These are phyloP conservation scores for Dolichopus griseipennis DNA, from an alignment of 2,888 invertebrate genomes.

Conservation along the genomic window DNA sequence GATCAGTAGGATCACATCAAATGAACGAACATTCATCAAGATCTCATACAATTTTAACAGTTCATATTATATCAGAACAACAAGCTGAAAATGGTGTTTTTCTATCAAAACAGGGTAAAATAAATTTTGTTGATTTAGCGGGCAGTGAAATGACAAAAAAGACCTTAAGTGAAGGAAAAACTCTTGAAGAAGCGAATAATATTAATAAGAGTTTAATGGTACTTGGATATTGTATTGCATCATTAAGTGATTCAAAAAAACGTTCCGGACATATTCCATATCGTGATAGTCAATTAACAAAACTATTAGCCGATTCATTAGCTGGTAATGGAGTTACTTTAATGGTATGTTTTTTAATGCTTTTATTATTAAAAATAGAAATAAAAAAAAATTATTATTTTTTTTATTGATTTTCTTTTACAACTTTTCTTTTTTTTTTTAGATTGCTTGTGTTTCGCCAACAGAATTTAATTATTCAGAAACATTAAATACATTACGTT, in stretches of 20 bases:
- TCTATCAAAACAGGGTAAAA: slow-evolving; percentile 84
- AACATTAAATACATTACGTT: slow-evolving; percentile 82
- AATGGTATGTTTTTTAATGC: slow-evolving; percentile 60
- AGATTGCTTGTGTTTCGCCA: slow-evolving; percentile 93
- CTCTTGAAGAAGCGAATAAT: slow-evolving; percentile 88
- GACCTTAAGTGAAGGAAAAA: slow-evolving; percentile 78
- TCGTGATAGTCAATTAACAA: slow-evolving; percentile 88
- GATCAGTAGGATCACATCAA: slow-evolving; percentile 80
- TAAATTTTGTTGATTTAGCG: slow-evolving; percentile 91
- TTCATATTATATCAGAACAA: slow-evolving; percentile 78
- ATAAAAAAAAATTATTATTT: neutral
- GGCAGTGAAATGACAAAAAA: slow-evolving; percentile 96
- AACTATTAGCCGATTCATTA: slow-evolving; percentile 83
- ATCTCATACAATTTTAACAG: slow-evolving; percentile 72
- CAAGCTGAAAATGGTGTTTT: slow-evolving; percentile 74
- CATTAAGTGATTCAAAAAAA: slow-evolving; percentile 72
- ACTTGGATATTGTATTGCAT: slow-evolving; percentile 88
- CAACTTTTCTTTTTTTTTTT: too few species aligned
- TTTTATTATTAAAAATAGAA: neutral
- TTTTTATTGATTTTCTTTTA: neutral
- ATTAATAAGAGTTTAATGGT: slow-evolving; percentile 94
- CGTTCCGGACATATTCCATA: slow-evolving; percentile 84
- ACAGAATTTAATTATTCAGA: slow-evolving; percentile 77
- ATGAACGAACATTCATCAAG: slow-evolving; percentile 91
- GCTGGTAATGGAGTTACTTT: slow-evolving; percentile 90